Percentiles rank a stretch among this genome's conserved stretches.
Evolutionary conservation across 2,113 vertebrate species (phyloP).

Genomic region (Electrona antarctica): DNA sequence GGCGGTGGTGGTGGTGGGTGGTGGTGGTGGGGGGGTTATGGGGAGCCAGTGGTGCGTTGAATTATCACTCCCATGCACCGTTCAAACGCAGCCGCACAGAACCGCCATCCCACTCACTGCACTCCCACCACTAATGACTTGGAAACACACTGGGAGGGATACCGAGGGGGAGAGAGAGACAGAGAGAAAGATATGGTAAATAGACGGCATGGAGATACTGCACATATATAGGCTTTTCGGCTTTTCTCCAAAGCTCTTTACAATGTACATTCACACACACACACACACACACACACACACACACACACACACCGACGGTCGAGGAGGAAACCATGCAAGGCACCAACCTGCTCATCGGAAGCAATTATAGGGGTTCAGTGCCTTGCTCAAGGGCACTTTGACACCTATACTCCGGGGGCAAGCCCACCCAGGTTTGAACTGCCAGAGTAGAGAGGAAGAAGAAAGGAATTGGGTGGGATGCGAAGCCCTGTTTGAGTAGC

Average conservation of each 20-base stretch:
- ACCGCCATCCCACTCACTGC: constrained; percentile 60
- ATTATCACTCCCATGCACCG: constrained; percentile 69
- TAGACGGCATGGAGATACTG: no score
- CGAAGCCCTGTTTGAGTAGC: constrained; percentile 5
- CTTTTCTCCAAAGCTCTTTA: no score
- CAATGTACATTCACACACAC: no score
- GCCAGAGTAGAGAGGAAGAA: neutral
- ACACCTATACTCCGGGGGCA: neutral
- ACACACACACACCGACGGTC: no score
- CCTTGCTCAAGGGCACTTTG: no score
- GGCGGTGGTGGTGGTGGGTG: neutral
- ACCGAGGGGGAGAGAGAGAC: constrained; percentile 14
- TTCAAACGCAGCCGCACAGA: constrained; percentile 57
- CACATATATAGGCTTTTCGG: no score
- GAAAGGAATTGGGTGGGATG: neutral
- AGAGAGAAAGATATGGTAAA: neutral
- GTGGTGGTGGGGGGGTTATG: no score
- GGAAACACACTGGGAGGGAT: constrained; percentile 54
- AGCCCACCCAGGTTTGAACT: no score
- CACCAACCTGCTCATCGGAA: no score
- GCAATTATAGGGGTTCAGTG: no score
- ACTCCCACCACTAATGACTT: constrained; percentile 66
- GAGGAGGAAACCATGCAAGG: no score
- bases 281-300: no score
- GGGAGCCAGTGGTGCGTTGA: constrained; percentile 62